phyloP scores from a whole-genome alignment of 2,888 invertebrate species.

The Achlya flavicornis region DNA sequence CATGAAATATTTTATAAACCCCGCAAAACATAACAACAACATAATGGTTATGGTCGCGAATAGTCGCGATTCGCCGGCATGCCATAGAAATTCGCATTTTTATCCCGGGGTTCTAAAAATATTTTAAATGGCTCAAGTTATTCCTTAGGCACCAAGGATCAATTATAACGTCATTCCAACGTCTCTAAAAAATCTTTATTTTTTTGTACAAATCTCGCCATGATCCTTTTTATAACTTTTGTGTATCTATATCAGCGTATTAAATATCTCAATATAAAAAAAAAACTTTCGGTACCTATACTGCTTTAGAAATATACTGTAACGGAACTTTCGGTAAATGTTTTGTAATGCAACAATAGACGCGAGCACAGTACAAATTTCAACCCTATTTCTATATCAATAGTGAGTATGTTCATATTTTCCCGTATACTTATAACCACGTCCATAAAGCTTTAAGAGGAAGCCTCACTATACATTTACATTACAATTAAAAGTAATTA shows the following conservation, averaged over 20 bases:
- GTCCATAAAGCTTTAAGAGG: slow-evolving; percentile 81
- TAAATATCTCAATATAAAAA: background rate
- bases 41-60: no score
- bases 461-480: slow-evolving; percentile 80
- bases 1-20: no score
- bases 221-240: background rate
- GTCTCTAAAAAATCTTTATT: no score
- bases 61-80: no score
- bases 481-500: slow-evolving; percentile 64
- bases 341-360: slow-evolving; percentile 30
- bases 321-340: background rate
- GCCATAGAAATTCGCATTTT: no score
- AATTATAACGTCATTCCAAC: no score
- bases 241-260: no score
- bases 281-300: background rate
- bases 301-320: background rate
- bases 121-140: no score
- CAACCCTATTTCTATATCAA: slow-evolving; percentile 57
- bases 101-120: no score
- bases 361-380: slow-evolving; percentile 62
- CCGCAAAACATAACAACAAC: no score
- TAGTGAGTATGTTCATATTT: slow-evolving; percentile 77
- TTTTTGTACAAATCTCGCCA: no score
- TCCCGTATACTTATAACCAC: slow-evolving; percentile 80
- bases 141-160: no score